Evolutionary conservation across 2,113 vertebrate genomes (phyloP), one percentile per base, ranked within the genome.

Genomic region (Merops nubicus): DNA sequence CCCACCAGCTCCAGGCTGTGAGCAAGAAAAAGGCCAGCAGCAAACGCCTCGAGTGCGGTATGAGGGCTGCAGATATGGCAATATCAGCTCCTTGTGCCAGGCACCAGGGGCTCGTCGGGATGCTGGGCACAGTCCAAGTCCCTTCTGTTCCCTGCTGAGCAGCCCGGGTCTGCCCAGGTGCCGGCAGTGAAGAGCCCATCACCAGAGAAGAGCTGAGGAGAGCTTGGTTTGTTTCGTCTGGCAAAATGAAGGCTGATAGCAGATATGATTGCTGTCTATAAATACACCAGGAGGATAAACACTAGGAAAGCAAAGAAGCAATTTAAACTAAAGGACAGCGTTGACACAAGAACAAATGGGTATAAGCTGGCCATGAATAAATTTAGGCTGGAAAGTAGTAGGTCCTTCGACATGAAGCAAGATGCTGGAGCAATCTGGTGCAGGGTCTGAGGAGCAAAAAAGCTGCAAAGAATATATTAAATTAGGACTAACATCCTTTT

Each of bases 281-380:
- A 96, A 96, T 92, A 81, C 91, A 77, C 78, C 86, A 36, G 89
- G 89, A 96, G 89, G 93, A 96, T 89, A 96, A 97, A 96, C 95
- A 96, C 76, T 42, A 25, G 84, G 86, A 91, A 95, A 80, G 91
- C 91, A 92, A 96, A 89, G 77, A 76, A 91, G 86, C 89, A 92
- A 96, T 96, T 97, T 92, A 51, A 93, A 85, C 91, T 87, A 89
- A 89, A 93, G 96, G 91, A 87, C 91, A 93, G 63, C 72, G 94
- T 93, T 95, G 89, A 92, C 93, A 96, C 73, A 36, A 54, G 91
- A 93, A 92, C 72, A 91, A 96, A 87, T 76, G 91, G 93, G 40
- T 76, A 67, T 79, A 45, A 96, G 79, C 87, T 15, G 93, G 74
- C 89, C 93, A 68, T 89, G 94, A 96, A 95, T 95, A 91, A 95